phyloP scores from a whole-genome alignment of 2,113 vertebrate genomes.

The Marcusenius ussheri region DNA sequence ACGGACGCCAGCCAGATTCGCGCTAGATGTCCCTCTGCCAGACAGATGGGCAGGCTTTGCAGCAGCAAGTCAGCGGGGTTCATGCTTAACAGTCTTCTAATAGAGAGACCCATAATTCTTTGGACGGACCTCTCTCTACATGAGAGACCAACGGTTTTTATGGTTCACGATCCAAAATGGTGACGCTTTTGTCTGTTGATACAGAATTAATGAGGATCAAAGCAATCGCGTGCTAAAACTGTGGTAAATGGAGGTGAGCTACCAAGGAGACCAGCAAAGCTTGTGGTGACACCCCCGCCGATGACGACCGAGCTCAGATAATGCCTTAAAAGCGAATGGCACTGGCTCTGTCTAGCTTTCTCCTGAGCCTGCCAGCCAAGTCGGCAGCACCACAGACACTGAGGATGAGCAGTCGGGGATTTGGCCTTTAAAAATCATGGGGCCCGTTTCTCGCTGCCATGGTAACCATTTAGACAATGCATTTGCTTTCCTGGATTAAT shows the following conservation, averaged over 20 bases:
- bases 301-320: background rate
- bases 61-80: background rate
- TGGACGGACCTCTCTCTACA: background rate
- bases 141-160: background rate
- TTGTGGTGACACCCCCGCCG: background rate
- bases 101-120: background rate
- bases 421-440: slow-evolving; percentile 36
- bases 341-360: background rate
- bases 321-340: background rate
- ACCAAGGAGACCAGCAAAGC: background rate
- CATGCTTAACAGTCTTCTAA: background rate
- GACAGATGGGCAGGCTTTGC: background rate
- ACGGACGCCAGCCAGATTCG: background rate
- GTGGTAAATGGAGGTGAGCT: background rate
- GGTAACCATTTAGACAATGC: slow-evolving; percentile 56
- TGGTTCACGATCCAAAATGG: background rate
- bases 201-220: background rate
- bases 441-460: slow-evolving; percentile 48
- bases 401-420: slow-evolving; percentile 34
- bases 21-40: background rate
- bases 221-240: background rate
- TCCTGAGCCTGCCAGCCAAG: background rate
- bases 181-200: background rate
- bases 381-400: background rate
- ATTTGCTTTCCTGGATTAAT: slow-evolving; percentile 50